These are phyloP conservation scores for Nyctibius bracteatus DNA, from an alignment of 2,113 vertebrate species.

Conservation along the genomic window DNA sequence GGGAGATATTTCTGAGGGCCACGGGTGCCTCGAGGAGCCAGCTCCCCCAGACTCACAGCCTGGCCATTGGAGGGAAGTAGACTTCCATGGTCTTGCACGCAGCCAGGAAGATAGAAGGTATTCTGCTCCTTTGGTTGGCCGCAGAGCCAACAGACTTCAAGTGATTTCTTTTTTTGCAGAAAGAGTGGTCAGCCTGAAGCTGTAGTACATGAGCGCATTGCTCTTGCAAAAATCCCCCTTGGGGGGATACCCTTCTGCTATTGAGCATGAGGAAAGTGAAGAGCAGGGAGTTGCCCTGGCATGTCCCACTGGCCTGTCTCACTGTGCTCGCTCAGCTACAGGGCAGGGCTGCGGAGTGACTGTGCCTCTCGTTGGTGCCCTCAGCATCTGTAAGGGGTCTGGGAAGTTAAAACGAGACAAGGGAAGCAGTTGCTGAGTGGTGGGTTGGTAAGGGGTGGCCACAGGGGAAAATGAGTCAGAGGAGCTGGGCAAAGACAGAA, in stretches of 20 bases:
- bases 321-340: rapidly evolving
- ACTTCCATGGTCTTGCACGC: neutral
- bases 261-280: rapidly evolving
- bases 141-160: neutral
- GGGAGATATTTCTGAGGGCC: neutral
- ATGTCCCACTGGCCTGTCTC: rapidly evolving
- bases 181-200: neutral
- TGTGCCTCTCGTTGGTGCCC: rapidly evolving
- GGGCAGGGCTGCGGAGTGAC: neutral
- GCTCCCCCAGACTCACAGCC: neutral
- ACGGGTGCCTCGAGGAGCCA: rapidly evolving
- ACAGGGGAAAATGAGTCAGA: neutral
- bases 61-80: neutral
- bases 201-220: neutral
- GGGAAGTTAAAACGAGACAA: neutral
- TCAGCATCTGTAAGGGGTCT: neutral
- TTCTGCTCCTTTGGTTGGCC: neutral
- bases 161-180: neutral
- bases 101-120: neutral
- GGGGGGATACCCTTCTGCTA: neutral
- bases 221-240: neutral
- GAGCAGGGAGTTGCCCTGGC: neutral
- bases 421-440: neutral
- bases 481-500: neutral
- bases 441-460: neutral